phyloP scores from a whole-genome alignment of 2,888 invertebrate genomes.

The Hyles lineata region DNA sequence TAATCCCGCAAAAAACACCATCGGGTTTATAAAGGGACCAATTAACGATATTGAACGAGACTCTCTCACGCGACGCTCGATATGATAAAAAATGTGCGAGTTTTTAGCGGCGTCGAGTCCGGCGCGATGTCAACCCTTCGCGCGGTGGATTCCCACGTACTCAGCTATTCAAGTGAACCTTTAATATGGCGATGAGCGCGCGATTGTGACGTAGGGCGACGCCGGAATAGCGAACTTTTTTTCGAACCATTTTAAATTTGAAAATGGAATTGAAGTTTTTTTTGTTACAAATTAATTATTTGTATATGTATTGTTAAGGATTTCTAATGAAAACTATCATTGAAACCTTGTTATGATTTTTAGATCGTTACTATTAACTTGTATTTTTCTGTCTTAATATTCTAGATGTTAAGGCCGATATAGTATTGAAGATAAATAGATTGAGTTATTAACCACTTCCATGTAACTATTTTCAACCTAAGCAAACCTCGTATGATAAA shows the following conservation, averaged over 20 bases:
- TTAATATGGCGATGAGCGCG: slow-evolving; percentile 10
- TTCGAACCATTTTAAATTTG: background rate
- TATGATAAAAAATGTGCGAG: slow-evolving; percentile 24
- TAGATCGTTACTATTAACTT: no score
- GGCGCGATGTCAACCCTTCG: slow-evolving; percentile 29
- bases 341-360: no score
- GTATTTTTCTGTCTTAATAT: no score
- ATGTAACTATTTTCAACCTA: no score
- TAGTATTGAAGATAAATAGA: no score
- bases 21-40: slow-evolving; percentile 34
- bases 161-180: slow-evolving; percentile 10
- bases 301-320: no score
- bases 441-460: no score
- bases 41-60: slow-evolving; percentile 36
- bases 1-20: slow-evolving; percentile 12
- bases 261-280: background rate
- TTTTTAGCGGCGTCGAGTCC: slow-evolving; percentile 20
- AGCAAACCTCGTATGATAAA: no score
- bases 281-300: no score
- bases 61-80: slow-evolving; percentile 33
- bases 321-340: no score
- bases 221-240: background rate
- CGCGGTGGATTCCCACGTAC: slow-evolving; percentile 29
- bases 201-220: background rate
- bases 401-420: no score